A percentile compares a stretch with the other conserved stretches of the same genome.
Conservation (phyloP, 2,113 vertebrate species). For the Casuarius casuarius region DNA sequence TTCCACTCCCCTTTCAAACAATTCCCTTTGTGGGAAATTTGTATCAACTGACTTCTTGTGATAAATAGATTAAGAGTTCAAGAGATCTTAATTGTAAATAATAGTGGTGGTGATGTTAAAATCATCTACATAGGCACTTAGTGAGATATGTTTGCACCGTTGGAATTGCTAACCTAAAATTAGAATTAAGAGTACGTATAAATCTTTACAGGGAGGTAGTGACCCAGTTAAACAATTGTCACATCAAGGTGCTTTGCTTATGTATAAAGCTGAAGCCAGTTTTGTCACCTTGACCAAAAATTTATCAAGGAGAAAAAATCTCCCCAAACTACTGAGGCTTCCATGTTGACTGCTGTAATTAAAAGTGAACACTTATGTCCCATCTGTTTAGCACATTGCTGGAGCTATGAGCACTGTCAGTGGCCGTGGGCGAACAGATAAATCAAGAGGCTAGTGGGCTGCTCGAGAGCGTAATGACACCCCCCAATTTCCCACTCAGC, state of each 20-base stretch:
- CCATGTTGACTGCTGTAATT: conserved; percentile 17
- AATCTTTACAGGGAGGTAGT: conserved; percentile 1
- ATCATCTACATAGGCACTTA: neutral
- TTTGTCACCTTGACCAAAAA: conserved; percentile 28
- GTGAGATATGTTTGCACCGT: neutral
- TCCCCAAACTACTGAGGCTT: neutral
- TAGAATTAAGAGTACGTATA: neutral
- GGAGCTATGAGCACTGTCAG: neutral
- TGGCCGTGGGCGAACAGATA: neutral
- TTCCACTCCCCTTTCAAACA: neutral
- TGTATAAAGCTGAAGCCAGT: neutral
- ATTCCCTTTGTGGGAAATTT: neutral
- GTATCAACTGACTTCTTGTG: neutral
- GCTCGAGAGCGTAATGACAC: neutral
- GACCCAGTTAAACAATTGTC: neutral
- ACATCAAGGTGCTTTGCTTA: neutral
- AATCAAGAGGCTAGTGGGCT: neutral
- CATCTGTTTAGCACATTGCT: neutral
- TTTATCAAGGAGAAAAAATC: neutral
- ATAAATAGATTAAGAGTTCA: neutral
- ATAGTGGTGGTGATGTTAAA: neutral
- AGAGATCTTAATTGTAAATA: neutral
- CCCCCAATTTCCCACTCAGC: neutral
- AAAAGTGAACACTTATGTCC: neutral
- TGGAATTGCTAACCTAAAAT: conserved; percentile 14